A percentile compares a stretch with the other conserved stretches of the same genome.
Evolutionary conservation across 2,113 vertebrate species (phyloP).

Genomic region (Falco punctatus): DNA sequence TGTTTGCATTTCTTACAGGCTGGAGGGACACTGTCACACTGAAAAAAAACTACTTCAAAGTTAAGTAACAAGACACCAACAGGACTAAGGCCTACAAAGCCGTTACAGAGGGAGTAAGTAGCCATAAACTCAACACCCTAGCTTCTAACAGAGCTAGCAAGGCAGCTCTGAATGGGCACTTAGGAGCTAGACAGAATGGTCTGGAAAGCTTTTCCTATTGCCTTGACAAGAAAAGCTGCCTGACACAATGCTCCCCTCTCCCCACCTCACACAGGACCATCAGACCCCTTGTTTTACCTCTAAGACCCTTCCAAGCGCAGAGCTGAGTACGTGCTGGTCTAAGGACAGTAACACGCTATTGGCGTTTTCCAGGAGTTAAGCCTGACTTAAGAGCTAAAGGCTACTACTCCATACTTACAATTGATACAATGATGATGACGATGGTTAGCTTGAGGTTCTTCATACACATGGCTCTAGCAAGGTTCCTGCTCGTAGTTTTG

Average conservation of each 20-base stretch:
- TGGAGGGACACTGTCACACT: rapidly evolving
- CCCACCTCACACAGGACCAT: background rate
- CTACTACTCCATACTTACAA: constrained; percentile 79
- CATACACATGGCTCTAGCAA: constrained; percentile 98
- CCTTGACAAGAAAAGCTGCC: background rate
- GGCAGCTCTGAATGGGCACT: background rate
- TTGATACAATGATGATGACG: constrained; percentile 83
- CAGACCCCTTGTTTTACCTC: background rate
- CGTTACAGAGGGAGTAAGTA: background rate
- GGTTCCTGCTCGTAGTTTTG: constrained; percentile 97
- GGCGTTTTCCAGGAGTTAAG: background rate
- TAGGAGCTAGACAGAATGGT: too few species aligned
- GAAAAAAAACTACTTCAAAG: background rate
- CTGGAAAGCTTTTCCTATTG: background rate
- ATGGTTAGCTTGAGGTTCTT: constrained; percentile 97
- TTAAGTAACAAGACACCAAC: rapidly evolving
- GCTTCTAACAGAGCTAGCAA: rapidly evolving
- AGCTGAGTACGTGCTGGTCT: rapidly evolving
- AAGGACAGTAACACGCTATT: rapidly evolving
- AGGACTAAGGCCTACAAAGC: background rate
- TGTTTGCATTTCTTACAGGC: rapidly evolving
- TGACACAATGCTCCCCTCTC: background rate
- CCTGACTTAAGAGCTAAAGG: background rate
- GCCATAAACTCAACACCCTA: background rate
- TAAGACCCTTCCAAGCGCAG: background rate